These are phyloP conservation scores for Aphelinus atriplicis DNA, from an alignment of 1,140 invertebrate genomes.

Conservation along the genomic window DNA sequence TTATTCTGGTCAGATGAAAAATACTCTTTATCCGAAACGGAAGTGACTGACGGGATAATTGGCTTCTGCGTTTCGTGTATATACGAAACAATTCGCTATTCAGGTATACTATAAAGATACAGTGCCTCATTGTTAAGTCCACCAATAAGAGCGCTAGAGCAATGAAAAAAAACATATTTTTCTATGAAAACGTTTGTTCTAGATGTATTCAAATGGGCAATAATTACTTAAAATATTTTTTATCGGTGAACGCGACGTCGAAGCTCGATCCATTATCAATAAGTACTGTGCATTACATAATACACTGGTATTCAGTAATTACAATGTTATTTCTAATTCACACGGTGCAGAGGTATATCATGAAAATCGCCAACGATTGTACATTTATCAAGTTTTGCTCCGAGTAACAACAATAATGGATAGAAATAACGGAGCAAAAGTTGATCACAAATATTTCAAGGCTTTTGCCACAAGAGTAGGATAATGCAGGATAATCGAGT, in stretches of 20 bases:
- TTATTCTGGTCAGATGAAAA: slow-evolving; percentile 32
- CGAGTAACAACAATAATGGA: neutral
- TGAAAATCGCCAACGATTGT: slow-evolving; percentile 25
- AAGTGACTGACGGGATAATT: slow-evolving; percentile 22
- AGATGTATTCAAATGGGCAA: slow-evolving; percentile 24
- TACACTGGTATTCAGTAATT: slow-evolving; percentile 3
- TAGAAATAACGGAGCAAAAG: slow-evolving; percentile 1
- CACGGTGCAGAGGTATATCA: slow-evolving; percentile 20
- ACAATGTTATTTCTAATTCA: slow-evolving; percentile 16
- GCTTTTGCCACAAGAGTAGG: slow-evolving; percentile 13
- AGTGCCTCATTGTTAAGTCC: slow-evolving; percentile 32
- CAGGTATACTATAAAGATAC: slow-evolving; percentile 21
- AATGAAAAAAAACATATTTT: slow-evolving; percentile 31
- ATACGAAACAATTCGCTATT: slow-evolving; percentile 22
- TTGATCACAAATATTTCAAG: slow-evolving; percentile 16
- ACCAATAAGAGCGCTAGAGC: slow-evolving; percentile 26
- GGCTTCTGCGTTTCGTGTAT: slow-evolving; percentile 12
- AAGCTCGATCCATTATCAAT: slow-evolving; percentile 22
- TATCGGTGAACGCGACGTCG: slow-evolving; percentile 4
- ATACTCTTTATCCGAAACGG: slow-evolving; percentile 30
- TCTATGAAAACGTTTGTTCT: slow-evolving; percentile 30
- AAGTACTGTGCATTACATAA: slow-evolving; percentile 12
- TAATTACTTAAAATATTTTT: slow-evolving; percentile 37
- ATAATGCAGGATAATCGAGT: slow-evolving; percentile 21
- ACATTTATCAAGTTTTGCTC: slow-evolving; percentile 15